Evolutionary conservation across 2,113 vertebrate species (phyloP).

Genomic region (human): GRCh38 chr4:181940001-181940500

Average conservation of each 20-base stretch:
- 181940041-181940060: not conserved
- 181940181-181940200: not conserved
- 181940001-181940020: not conserved
- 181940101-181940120: not conserved
- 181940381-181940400: not conserved
- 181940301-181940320: not conserved
- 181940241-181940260: not conserved
- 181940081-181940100: not conserved
- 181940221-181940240: not conserved
- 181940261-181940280: not conserved
- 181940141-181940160: slow-evolving; percentile 5
- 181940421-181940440: not conserved
- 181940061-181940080: not conserved
- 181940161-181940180: not conserved
- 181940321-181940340: not conserved
- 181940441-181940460: not conserved
- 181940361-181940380: not conserved
- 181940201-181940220: slow-evolving; percentile 19
- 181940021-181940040: not conserved
- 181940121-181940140: slow-evolving; percentile 35
- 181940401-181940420: not conserved
- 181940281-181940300: not conserved
- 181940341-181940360: not conserved
- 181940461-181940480: not conserved
- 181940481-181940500: not conserved